Conservation (phyloP, 2,113 vertebrate species). For the Phaethon lepturus region DNA sequence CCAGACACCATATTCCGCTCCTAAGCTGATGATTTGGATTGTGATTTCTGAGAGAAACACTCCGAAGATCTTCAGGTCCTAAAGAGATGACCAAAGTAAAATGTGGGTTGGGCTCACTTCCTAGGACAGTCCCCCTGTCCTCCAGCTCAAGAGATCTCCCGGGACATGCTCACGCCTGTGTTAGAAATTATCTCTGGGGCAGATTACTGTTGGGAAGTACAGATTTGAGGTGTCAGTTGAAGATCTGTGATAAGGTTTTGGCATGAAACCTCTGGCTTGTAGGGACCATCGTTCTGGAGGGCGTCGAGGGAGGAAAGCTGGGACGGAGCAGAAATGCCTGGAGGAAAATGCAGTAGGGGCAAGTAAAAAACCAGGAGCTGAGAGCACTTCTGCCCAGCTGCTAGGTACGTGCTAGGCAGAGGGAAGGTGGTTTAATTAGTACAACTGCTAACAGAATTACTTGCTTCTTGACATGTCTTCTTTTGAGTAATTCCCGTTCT, state of each 20-base stretch:
- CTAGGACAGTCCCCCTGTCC: background rate
- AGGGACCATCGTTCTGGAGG: background rate
- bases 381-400: background rate
- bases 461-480: background rate
- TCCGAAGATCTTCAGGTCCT: background rate
- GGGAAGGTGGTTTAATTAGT: background rate
- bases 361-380: background rate
- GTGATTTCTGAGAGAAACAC: background rate
- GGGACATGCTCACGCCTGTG: rapidly evolving
- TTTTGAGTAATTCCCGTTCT: background rate
- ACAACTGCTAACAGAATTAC: background rate
- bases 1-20: rapidly evolving
- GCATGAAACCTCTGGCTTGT: background rate
- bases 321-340: background rate
- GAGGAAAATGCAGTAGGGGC: background rate
- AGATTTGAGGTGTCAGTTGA: background rate
- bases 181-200: too few species aligned
- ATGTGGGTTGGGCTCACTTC: rapidly evolving
- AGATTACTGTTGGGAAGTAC: background rate
- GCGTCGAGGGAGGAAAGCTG: background rate
- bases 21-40: background rate
- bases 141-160: background rate
- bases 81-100: background rate
- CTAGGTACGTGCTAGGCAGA: background rate
- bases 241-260: background rate